Conservation (phyloP, 2,888 invertebrate species). For the Nowickia ferox region DNA sequence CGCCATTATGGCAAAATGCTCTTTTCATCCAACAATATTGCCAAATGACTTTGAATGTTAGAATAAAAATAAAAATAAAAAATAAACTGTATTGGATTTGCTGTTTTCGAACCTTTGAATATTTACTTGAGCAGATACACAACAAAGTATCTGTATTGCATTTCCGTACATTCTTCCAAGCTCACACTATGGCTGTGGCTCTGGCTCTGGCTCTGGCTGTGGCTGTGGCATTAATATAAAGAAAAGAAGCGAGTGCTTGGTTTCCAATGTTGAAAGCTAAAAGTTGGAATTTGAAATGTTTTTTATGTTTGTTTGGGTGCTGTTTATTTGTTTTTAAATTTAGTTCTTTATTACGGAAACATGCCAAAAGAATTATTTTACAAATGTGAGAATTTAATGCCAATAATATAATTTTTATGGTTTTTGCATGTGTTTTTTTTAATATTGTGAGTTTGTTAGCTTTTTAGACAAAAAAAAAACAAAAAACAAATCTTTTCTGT, state of each 20-base stretch:
- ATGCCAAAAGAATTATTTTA: conserved; percentile 58
- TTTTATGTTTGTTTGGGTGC: conserved; percentile 27
- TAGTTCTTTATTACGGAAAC: conserved; percentile 48
- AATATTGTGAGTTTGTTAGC: conserved; percentile 59
- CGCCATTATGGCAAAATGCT: conserved; percentile 57
- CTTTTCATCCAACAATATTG: conserved; percentile 34
- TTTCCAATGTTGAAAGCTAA: conserved; percentile 28
- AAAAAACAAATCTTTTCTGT: conserved; percentile 34
- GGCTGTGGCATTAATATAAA: neutral
- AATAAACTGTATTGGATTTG: conserved; percentile 26
- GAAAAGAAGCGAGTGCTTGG: neutral
- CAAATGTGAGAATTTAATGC: conserved; percentile 65
- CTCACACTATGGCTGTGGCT: neutral
- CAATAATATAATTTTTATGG: conserved; percentile 37
- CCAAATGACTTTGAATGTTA: conserved; percentile 25
- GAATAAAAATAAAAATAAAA: conserved; percentile 2
- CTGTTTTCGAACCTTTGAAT: conserved; percentile 36
- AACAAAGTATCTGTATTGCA: conserved; percentile 42
- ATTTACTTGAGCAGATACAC: conserved; percentile 14
- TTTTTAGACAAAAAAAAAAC: conserved; percentile 8
- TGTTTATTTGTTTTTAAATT: neutral
- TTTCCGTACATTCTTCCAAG: neutral
- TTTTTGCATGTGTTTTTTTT: conserved; percentile 11
- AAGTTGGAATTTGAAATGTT: conserved; percentile 49
- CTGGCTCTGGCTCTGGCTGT: neutral